Base-by-base conservation (phyloP, 1,140 invertebrate species). In the Papilio machaon region DNA sequence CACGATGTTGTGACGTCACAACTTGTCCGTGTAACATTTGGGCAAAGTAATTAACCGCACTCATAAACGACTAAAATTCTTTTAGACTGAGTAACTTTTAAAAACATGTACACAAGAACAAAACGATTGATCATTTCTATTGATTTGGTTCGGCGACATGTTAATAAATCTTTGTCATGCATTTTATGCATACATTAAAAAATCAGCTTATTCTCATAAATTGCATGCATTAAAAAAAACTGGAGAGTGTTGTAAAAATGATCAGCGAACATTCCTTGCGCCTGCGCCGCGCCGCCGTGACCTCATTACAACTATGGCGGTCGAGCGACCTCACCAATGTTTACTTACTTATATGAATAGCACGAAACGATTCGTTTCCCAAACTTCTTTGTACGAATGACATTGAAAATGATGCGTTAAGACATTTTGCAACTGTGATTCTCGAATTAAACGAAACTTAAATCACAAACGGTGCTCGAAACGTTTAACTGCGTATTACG, bases 251-350 rank as follows among this genome's bases (percentile, higher is more conserved):
- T 78, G 76, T 64, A 38, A 79, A 79, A 64, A 30, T n/a, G 54
- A 67, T 79, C 74, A 67, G 17, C 35, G 10, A 79, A 79, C 38
- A 64, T 79, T 83, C 77, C 67, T 64, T 81, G 81, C 82, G 83
- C 81, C 35, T 85, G 87, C 87, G 89, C 87, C 38, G 88, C 87
- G 88, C 88, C 87, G 85, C 90, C 91, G 85, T 92, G 91, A 91
- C 91, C 90, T 84, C 88, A 85, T 87, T 92, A 88, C 89, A 46
- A 87, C 88, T 87, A 91, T 90, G 90, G 90, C 86, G 89, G 83
- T 82, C 75, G 85, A 85, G 49, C 87, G 90, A 89, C 89, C 90
- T 90, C 89, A 89, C 81, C 64, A 81, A 79, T 54, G 79, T 83
- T 83, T 84, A 81, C 84, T 86, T 81, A 78, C 73, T 75, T 80